Percentiles rank a stretch among this genome's conserved stretches.
Evolutionary conservation across 2,888 invertebrate genomes (phyloP).

Genomic region (Esperia sulphurella): DNA sequence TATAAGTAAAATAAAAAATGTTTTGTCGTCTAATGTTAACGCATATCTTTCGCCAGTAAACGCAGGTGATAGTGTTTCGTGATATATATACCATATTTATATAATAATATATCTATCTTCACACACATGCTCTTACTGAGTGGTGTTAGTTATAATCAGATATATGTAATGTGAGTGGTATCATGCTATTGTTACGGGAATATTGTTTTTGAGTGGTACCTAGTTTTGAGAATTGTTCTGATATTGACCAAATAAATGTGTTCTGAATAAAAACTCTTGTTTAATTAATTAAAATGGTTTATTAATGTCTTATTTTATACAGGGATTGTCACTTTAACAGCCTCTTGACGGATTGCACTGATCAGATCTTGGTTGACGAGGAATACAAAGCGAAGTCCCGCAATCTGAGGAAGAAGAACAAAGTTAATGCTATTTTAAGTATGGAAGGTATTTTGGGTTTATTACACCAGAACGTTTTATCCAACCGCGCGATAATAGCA

Average conservation of each 20-base stretch:
- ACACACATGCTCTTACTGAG: slow-evolving; percentile 14
- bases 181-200: slow-evolving; percentile 40
- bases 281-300: slow-evolving; percentile 31
- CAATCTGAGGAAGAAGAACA: slow-evolving; percentile 79
- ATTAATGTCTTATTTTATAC: slow-evolving; percentile 32
- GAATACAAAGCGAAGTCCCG: slow-evolving; percentile 94
- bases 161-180: slow-evolving; percentile 11
- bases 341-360: slow-evolving; percentile 92
- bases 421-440: no score
- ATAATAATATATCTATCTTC: neutral
- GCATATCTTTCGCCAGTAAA: slow-evolving; percentile 70
- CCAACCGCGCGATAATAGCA: no score
- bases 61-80: slow-evolving; percentile 73
- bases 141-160: neutral
- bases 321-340: slow-evolving; percentile 86
- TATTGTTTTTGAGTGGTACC: slow-evolving; percentile 66
- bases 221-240: slow-evolving; percentile 66
- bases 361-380: slow-evolving; percentile 95
- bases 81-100: slow-evolving; percentile 44
- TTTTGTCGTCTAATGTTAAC: slow-evolving; percentile 56
- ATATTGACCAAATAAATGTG: slow-evolving; percentile 79
- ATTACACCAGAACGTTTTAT: no score
- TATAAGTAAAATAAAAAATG: slow-evolving; percentile 34
- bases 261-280: slow-evolving; percentile 60
- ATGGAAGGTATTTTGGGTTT: no score